Base-by-base conservation (phyloP, 2,888 invertebrate species). In the Agrotis ipsilon region DNA sequence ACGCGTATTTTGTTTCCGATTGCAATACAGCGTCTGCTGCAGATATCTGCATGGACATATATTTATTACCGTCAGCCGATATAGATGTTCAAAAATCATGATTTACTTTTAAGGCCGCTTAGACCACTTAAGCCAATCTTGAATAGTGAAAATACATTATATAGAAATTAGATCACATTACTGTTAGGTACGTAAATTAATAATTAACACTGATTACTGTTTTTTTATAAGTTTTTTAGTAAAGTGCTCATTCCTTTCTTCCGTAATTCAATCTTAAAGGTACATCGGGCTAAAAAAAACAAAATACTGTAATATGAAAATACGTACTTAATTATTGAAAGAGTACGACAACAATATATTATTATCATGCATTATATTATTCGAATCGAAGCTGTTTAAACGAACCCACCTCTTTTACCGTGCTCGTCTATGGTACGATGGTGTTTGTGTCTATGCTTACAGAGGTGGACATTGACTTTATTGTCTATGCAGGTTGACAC, bases 381-480 rank as follows among this genome's bases (percentile, higher is more conserved):
- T n/a, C n/a, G n/a, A n/a, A n/a, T n/a, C 75, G 83, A 83, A 86
- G 77, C 84, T 86, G 84, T 80, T 58, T 65, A 86, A 85, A 87
- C 69, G 85, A 69, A 75, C 54, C 71, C 73, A 83, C 74, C 74
- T 54, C 59, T 59, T 74, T 65, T 59, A 79, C 81, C 86, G 78
- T 83, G 46, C 72, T 66, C 55, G 54, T 21, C 63, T 77, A 64
- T 74, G 63, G 55, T 32, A 54, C 60, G n/a, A 68, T 72, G 75
- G 70, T 81, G 81, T 55, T 73, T 61, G 55, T 21, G 62, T 55
- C 63, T 71, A 73, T 68, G 61, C 63, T 69, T 58, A 48, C 54
- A 21, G 79, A 64, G 72, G 72, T 78, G 74, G 72, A 78, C 71
- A 65, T 16, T n/a, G 45, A 71, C 39, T n/a, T 62, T 32, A 68